Evolutionary conservation across 2,113 vertebrate genomes (phyloP).

Genomic region (Stigmatopora nigra): DNA sequence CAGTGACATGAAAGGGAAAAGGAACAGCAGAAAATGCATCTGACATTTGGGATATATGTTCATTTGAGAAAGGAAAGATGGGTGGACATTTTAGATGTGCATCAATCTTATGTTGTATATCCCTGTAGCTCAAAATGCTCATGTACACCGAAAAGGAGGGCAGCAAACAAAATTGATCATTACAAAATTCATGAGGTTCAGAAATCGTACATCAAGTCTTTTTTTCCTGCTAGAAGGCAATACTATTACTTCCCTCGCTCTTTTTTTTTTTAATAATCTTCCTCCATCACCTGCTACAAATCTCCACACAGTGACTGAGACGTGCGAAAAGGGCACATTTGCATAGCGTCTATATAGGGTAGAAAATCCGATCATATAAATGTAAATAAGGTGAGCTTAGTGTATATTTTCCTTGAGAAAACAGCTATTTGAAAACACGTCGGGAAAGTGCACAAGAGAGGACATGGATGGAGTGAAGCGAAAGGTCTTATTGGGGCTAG

Average conservation of each 20-base stretch:
- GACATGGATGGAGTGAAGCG: slow-evolving; percentile 31
- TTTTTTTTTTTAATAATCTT: background rate
- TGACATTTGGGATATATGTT: background rate
- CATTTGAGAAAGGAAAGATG: slow-evolving; percentile 1
- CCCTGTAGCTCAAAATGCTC: slow-evolving; percentile 33
- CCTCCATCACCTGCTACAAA: slow-evolving; percentile 40
- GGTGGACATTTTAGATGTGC: slow-evolving; percentile 34
- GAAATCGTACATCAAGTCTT: slow-evolving; percentile 53
- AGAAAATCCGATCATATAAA: slow-evolving; percentile 76
- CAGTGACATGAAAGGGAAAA: slow-evolving; percentile 32
- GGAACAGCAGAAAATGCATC: slow-evolving; percentile 23
- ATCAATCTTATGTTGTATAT: slow-evolving; percentile 53
- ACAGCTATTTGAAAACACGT: slow-evolving; percentile 57
- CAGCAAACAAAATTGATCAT: slow-evolving; percentile 66
- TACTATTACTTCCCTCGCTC: slow-evolving; percentile 51
- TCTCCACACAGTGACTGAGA: slow-evolving; percentile 49
- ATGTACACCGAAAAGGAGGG: slow-evolving; percentile 35
- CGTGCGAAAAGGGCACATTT: slow-evolving; percentile 71
- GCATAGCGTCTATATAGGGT: slow-evolving; percentile 68
- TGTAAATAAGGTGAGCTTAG: slow-evolving; percentile 76
- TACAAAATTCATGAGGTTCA: slow-evolving; percentile 69
- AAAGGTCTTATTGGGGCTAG: slow-evolving; percentile 36
- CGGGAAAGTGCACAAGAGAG: slow-evolving; percentile 32
- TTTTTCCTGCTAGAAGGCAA: slow-evolving; percentile 60
- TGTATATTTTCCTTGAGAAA: slow-evolving; percentile 65